phyloP scores from a whole-genome alignment of 2,888 invertebrate genomes.

The Candidula unifasciata region DNA sequence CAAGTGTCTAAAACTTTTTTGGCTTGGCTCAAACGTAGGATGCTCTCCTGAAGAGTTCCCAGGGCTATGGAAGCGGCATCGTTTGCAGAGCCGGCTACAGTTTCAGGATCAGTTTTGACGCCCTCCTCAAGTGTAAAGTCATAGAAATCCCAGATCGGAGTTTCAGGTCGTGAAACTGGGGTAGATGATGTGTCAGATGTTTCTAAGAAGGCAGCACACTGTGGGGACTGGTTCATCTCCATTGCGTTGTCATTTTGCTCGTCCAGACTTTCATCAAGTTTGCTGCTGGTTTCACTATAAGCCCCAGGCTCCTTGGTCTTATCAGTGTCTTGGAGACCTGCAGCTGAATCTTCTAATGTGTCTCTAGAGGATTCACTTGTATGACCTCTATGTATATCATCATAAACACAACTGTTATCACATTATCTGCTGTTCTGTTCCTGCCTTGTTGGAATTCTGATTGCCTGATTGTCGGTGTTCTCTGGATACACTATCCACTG shows the following conservation, averaged over 20 bases:
- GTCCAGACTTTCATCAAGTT: neutral
- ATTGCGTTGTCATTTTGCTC: neutral
- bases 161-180: slow-evolving; percentile 63
- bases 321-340: neutral
- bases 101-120: neutral
- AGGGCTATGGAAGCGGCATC: slow-evolving; percentile 27
- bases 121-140: slow-evolving; percentile 58
- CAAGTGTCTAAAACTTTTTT: slow-evolving; percentile 30
- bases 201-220: neutral
- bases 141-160: slow-evolving; percentile 71
- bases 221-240: neutral
- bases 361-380: neutral
- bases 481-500: neutral
- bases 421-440: neutral
- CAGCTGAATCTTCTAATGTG: neutral
- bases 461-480: neutral
- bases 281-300: neutral
- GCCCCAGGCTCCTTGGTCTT: neutral
- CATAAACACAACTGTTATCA: slow-evolving; percentile 27
- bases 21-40: slow-evolving; percentile 34
- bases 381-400: slow-evolving; percentile 35
- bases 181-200: slow-evolving; percentile 40
- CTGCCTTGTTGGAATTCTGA: neutral
- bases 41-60: slow-evolving; percentile 45
- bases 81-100: neutral